Percentiles rank a stretch among this genome's conserved stretches.
Conservation (phyloP, 2,888 invertebrate species). For the Melipona bicolor region DNA sequence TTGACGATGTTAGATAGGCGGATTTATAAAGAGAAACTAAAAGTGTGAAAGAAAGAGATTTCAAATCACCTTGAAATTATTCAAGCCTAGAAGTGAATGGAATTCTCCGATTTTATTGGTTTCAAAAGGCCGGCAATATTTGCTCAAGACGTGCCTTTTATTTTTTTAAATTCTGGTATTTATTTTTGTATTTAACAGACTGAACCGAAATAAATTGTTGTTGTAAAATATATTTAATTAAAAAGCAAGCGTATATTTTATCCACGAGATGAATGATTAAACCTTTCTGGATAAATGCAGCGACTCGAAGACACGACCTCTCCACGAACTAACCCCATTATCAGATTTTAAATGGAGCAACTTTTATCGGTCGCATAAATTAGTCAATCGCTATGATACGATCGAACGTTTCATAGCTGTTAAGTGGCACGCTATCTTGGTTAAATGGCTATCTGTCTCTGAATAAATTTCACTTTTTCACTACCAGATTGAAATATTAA, state of each 20-base stretch:
- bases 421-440: not conserved
- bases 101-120: not conserved
- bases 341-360: not conserved
- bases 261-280: not conserved
- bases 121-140: not conserved
- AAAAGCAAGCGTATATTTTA: not conserved
- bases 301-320: not conserved
- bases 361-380: constrained; percentile 8
- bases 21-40: not conserved
- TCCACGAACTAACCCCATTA: too few species aligned
- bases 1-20: too few species aligned
- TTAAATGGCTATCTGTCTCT: not conserved
- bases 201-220: not conserved
- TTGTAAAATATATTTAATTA: not conserved
- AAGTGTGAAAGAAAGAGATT: not conserved
- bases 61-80: not conserved
- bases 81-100: not conserved
- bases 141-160: not conserved
- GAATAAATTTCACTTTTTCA: constrained; percentile 2
- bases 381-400: not conserved
- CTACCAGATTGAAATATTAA: too few species aligned
- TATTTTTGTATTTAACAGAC: not conserved
- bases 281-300: not conserved
- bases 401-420: not conserved
- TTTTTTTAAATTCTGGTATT: not conserved